Conservation (phyloP, 2,888 invertebrate genomes). For the Chironomus riparius region DNA sequence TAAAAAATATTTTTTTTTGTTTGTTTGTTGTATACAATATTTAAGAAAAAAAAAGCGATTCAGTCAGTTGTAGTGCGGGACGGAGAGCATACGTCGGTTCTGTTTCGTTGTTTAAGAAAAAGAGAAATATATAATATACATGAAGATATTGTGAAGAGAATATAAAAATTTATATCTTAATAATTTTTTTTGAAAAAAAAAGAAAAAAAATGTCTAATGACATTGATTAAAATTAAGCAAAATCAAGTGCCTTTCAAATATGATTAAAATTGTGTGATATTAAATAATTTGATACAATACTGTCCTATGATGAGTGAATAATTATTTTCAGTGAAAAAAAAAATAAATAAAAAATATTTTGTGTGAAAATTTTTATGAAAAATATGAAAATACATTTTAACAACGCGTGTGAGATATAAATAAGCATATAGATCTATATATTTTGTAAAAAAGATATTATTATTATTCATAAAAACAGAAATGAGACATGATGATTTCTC, state of each 20-base stretch:
- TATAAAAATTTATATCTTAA: not conserved
- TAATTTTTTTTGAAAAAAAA: not conserved
- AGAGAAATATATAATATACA: not conserved
- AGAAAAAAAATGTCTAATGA: not conserved
- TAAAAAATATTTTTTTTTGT: constrained; percentile 15
- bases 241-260: not conserved
- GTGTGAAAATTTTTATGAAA: not conserved
- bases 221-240: too few relatives aligned
- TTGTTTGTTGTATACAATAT: constrained; percentile 19
- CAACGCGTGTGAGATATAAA: constrained; percentile 17
- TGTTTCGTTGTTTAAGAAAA: not conserved
- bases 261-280: not conserved
- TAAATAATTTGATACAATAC: not conserved
- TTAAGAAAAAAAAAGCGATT: constrained; percentile 7
- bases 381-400: not conserved
- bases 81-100: constrained; percentile 10
- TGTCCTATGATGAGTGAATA: too few relatives aligned
- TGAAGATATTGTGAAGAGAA: not conserved
- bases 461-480: not conserved
- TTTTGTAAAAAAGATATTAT: not conserved
- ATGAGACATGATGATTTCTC: constrained; percentile 1
- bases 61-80: constrained; percentile 18
- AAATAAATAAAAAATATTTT: not conserved
- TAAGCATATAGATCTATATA: too few relatives aligned
- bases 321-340: not conserved